phyloP scores from a whole-genome alignment of 2,113 vertebrate species.

The Prinia subflava region DNA sequence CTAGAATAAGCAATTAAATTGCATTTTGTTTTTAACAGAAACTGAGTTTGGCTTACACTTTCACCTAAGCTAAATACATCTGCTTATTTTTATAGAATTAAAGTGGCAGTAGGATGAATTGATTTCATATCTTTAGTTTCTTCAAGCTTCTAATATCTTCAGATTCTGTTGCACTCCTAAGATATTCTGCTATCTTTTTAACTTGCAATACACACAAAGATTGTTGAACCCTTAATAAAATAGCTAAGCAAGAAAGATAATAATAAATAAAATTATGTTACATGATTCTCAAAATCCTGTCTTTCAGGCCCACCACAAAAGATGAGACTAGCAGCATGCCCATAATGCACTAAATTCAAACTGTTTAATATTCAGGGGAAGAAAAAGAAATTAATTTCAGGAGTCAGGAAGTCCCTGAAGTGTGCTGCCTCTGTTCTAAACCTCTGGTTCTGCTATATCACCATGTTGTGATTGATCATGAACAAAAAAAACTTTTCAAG shows the following conservation, averaged over 20 bases:
- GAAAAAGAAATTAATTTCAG: background rate
- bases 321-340: background rate
- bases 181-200: background rate
- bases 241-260: background rate
- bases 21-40: constrained; percentile 8
- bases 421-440: background rate
- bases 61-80: background rate
- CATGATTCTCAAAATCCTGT: background rate
- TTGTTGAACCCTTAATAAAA: background rate
- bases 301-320: background rate
- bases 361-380: background rate
- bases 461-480: background rate
- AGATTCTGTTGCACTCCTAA: background rate
- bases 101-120: background rate
- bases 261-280: background rate
- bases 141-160: background rate
- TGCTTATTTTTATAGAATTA: background rate
- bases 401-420: background rate
- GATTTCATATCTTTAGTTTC: background rate
- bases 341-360: background rate
- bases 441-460: background rate
- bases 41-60: background rate
- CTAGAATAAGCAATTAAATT: background rate
- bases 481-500: background rate
- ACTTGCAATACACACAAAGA: background rate